Evolutionary conservation across 2,888 invertebrate genomes (phyloP), one percentile per base, ranked within the genome.

Genomic region (Ochlodes sylvanus): DNA sequence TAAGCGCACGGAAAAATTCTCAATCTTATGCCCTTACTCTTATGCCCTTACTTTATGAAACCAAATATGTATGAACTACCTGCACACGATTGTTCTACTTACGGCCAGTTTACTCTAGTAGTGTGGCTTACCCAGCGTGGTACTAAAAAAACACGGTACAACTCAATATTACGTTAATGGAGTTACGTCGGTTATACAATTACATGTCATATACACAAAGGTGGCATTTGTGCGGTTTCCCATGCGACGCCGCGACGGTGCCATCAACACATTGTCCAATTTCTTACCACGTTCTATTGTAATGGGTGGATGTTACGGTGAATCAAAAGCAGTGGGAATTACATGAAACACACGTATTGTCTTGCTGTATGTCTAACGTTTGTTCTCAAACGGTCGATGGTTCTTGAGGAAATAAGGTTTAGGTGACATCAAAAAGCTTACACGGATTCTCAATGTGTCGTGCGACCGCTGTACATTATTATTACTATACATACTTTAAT

Each of bases 211-310:
- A 69, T 72, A 77, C 69, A 87, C 86, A 86, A 86, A 85, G 85
- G 80, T 79, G 81, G 86, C 88, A 85, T 83, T 88, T 84, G 85
- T 80, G 72, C 75, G 82, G 86, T 79, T 91, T 92, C 92, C 82
- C 91, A 90, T 84, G 85, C 82, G 75, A 56, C 74, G 75, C 27
- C 27, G 85, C 82, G 75, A 56, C 74, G 75, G 72, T 61, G 74
- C 78, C 78, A 76, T 77, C 77, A 72, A 70, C 71, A 67, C 87
- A 89, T 88, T 87, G 88, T 88, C 79, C 77, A 77, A 78, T 84
- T 80, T 80, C 78, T 80, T 79, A 73, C 68, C 54, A 55, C 41
- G 27, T 61, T 68, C 52, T 69, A 68, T 62, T 54, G 62, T 68
- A 41, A 62, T 69, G 63, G 64, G 50, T 58, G 64, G 55, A 61